Evolutionary conservation across 2,797 vertebrate genomes (phyloP), one percentile per base, ranked within the genome.

Genomic region (Micromesistius poutassou): DNA sequence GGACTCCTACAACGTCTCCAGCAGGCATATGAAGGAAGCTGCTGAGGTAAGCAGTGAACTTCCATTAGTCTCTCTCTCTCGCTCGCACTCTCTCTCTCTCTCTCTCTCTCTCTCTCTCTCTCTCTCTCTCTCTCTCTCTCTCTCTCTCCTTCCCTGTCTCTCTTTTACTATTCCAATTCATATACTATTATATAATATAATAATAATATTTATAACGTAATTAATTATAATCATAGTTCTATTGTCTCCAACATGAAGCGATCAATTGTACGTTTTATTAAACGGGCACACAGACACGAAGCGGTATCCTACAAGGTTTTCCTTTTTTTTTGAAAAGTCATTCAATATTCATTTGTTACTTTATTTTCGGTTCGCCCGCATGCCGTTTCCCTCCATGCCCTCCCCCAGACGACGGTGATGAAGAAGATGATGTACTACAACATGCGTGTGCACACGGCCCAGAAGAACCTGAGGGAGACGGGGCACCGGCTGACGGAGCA

Each of bases 381-480:
- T n/a, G 46, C 46, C 4, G 12, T 55, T 22, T 6, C 46, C 3
- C 46, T 22, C 19, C 46, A 22, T 42, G 83, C 71, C 85, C 74
- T 30, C 77, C 82, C 72, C 75, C 83, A 98, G 97, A 91, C 91
- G 71, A 96, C 93, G 77, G 95, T 95, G 73, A 92, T 94, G 91
- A 97, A 97, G 90, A 98, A 97, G 91, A 93, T 92, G 79, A 97
- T 97, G 95, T 98, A 96, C 88, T 98, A 97, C 83, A 96, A 95
- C 84, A 97, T 97, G 96, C 93, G 94, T 25, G 89, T 96, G 72
- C 96, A 93, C 77, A 90, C 87, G 2, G 85, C 92, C 78, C 90
- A 93, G 76, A 92, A 95, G 66, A 91, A 91, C 73, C 92, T 96
- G 76, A 88, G 85, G 73, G 93, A 95, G 87, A 88, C 88, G 0